These are phyloP conservation scores for Fulica atra DNA, from an alignment of 2,113 vertebrate species.

Conservation along the genomic window DNA sequence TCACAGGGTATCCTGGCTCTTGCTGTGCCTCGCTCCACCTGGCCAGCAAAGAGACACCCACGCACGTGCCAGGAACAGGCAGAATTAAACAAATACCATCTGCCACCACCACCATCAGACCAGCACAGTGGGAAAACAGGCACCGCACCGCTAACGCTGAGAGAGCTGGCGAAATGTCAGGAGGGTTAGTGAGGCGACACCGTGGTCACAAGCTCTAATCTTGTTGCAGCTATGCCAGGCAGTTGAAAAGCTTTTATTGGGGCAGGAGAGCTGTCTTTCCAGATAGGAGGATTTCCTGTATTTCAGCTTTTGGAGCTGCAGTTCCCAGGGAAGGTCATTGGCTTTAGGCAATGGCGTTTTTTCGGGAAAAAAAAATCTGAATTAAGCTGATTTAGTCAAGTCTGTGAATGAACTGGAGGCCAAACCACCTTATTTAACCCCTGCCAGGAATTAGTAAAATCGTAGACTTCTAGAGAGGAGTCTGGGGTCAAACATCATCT, in stretches of 20 bases:
- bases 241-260: neutral
- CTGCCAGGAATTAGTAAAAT: neutral
- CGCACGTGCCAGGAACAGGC: neutral
- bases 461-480: neutral
- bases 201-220: rapidly evolving
- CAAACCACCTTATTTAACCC: neutral
- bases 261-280: neutral
- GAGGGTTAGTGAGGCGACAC: rapidly evolving
- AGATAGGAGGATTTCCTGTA: neutral
- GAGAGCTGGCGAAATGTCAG: rapidly evolving
- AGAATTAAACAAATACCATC: conserved; percentile 35
- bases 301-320: neutral
- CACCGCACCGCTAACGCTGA: neutral
- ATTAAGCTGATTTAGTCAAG: neutral
- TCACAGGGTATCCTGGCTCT: neutral
- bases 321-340: neutral
- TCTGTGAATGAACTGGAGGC: neutral
- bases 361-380: conserved; percentile 1
- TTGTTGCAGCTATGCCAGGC: rapidly evolving
- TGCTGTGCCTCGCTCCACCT: neutral
- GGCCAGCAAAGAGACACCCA: neutral
- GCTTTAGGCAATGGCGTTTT: neutral
- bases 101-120: neutral
- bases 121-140: neutral
- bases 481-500: neutral